These are phyloP conservation scores for Brienomyrus longianalis DNA, from an alignment of 2,113 vertebrate genomes.

Conservation along the genomic window DNA sequence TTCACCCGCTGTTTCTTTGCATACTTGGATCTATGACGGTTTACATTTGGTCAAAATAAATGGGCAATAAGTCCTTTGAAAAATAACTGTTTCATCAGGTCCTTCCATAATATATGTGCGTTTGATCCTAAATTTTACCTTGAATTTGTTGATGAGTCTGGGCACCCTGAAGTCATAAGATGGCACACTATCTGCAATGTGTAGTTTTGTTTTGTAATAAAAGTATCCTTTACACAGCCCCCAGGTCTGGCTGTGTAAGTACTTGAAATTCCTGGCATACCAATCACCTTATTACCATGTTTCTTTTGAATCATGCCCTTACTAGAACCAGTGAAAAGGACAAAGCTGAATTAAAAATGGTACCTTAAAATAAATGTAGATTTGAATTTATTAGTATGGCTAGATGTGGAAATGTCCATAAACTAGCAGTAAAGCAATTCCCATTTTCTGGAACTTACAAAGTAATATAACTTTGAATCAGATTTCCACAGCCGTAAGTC, in stretches of 20 bases:
- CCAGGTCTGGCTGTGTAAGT: constrained; percentile 68
- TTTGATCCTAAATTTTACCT: constrained; percentile 1
- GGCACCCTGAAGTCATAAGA: neutral
- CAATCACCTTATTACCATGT: constrained; percentile 67
- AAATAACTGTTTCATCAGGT: neutral
- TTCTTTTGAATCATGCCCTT: constrained; percentile 74
- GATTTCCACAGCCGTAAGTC: neutral
- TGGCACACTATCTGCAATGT: constrained; percentile 10
- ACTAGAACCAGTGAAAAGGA: constrained; percentile 77
- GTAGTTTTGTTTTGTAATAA: constrained; percentile 38
- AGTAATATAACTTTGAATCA: constrained; percentile 31
- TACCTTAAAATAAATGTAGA: constrained; percentile 56
- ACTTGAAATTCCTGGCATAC: constrained; percentile 86
- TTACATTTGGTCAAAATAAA: neutral
- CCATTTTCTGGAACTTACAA: neutral
- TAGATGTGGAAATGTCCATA: constrained; percentile 35
- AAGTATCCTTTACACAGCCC: constrained; percentile 52
- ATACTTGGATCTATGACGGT: neutral
- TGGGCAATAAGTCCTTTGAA: neutral
- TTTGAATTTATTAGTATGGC: constrained; percentile 47
- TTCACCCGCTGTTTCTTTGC: neutral
- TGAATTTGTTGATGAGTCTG: constrained; percentile 18
- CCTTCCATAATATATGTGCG: neutral
- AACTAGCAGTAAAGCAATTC: constrained; percentile 44
- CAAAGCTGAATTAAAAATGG: constrained; percentile 62